Evolutionary conservation across 2,113 vertebrate genomes (phyloP), one percentile per base, ranked within the genome.

Genomic region (Callaeas wilsoni): DNA sequence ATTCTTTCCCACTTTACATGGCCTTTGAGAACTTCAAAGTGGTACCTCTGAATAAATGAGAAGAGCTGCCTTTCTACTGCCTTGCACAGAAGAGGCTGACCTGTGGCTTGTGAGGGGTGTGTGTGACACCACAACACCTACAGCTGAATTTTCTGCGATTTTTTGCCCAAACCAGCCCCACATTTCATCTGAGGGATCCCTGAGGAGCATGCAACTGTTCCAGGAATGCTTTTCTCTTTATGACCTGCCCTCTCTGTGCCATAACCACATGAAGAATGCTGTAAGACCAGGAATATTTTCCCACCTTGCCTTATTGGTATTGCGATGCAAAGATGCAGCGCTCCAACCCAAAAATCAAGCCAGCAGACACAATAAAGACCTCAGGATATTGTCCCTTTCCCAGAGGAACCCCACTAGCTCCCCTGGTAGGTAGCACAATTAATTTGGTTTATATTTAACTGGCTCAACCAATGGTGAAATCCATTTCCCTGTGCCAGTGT

Each of bases 281-380:
- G 7, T 14, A 86, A 73, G 20, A 53, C 9, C 30, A 37, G 15
- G 33, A 76, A n/a, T 52, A 41, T 76, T 73, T 68, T 73, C 57
- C 27, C 7, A 47, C 11, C 9, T 33, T 29, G 19, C 37, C 3
- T 46, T 75, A 44, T 1, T 46, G 42, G 4, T 15, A 50, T 21
- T 53, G 21, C 0, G 0, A 33, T 0, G 1, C 2, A 3, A 92
- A 80, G 27, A 39, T 74, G 29, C 29, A 46, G 25, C 0, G 0
- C 25, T 84, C 41, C 63, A 74, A 32, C 12, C n/a, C 1, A 0
- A 62, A 74, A 87, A 35, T 7, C 46, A 65, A 59, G 18, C 11
- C 35, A 13, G 46, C 32, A 79, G 50, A 49, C 33, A 29, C 12
- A 49, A 73, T 22, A 44, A 88, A 60, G 23, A 56, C 41, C 70